phyloP scores from a whole-genome alignment of 2,888 invertebrate genomes.

The Platycheirus rosarum region DNA sequence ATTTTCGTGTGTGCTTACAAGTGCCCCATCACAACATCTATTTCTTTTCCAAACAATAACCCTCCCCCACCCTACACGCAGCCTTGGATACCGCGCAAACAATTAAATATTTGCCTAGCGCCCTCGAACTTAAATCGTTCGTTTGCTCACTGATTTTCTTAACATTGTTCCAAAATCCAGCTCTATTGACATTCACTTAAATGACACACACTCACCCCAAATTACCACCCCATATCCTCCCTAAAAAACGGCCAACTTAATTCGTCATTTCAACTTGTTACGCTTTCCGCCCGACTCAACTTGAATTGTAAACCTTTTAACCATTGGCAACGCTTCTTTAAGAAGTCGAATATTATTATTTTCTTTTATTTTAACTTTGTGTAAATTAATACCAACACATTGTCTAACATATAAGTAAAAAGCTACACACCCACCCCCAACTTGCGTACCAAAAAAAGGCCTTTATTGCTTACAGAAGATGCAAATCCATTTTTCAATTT shows the following conservation, averaged over 20 bases:
- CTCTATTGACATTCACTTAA: constrained; percentile 53
- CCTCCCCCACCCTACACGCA: too few relatives aligned
- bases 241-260: constrained; percentile 34
- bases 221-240: not conserved
- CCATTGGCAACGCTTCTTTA: constrained; percentile 42
- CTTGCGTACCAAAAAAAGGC: constrained; percentile 26
- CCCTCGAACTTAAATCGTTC: not conserved
- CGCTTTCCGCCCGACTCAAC: constrained; percentile 38
- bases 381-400: constrained; percentile 43
- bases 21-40: too few relatives aligned
- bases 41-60: too few relatives aligned
- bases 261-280: constrained; percentile 69
- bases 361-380: too few relatives aligned
- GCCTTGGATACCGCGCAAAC: constrained; percentile 22
- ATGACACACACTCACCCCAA: constrained; percentile 17
- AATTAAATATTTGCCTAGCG: constrained; percentile 51
- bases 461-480: constrained; percentile 50
- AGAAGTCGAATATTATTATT: not conserved
- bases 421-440: constrained; percentile 17
- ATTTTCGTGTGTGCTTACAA: too few relatives aligned
- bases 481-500: constrained; percentile 72
- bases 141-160: constrained; percentile 43
- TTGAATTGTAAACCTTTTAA: constrained; percentile 40
- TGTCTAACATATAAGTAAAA: constrained; percentile 19
- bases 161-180: constrained; percentile 29